phyloP scores from a whole-genome alignment of 1,140 invertebrate genomes.

The Trichogramma pretiosum region DNA sequence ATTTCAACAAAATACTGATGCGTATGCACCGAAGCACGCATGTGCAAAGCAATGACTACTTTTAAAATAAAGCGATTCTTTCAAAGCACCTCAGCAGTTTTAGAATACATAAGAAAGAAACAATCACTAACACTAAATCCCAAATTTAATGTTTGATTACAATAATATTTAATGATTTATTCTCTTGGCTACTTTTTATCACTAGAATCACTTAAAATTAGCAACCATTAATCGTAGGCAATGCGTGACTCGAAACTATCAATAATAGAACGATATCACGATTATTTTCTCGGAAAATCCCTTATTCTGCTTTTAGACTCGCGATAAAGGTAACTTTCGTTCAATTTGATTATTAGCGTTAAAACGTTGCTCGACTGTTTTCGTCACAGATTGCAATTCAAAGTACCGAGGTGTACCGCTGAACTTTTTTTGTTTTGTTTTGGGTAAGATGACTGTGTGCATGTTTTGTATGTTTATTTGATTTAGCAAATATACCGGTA shows the following conservation, averaged over 20 bases:
- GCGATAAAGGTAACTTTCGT: conserved; percentile 13
- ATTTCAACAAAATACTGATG: too few relatives aligned
- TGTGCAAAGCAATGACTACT: too few relatives aligned
- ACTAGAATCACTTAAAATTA: conserved; percentile 16
- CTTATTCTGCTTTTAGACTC: background rate
- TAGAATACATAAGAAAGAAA: background rate
- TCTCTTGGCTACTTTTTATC: conserved; percentile 14
- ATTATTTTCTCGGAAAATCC: background rate
- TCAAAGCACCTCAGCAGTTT: too few relatives aligned
- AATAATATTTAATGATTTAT: conserved; percentile 5
- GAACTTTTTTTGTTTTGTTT: background rate
- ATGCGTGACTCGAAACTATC: too few relatives aligned
- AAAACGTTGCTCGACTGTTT: background rate
- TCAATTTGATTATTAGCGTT: background rate
- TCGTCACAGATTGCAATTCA: background rate
- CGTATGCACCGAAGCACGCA: too few relatives aligned
- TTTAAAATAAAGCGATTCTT: too few relatives aligned
- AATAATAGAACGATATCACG: too few relatives aligned
- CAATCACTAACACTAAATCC: conserved; percentile 42
- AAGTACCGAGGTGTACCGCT: background rate
- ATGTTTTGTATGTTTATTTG: too few relatives aligned
- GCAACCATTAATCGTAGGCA: conserved; percentile 6
- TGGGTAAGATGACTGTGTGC: too few relatives aligned
- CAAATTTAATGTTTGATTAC: too few relatives aligned
- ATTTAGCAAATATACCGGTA: too few relatives aligned